Evolutionary conservation across 2,888 invertebrate genomes (phyloP), one percentile per base, ranked within the genome.

Genomic region (Exephanes ischioxanthus): DNA sequence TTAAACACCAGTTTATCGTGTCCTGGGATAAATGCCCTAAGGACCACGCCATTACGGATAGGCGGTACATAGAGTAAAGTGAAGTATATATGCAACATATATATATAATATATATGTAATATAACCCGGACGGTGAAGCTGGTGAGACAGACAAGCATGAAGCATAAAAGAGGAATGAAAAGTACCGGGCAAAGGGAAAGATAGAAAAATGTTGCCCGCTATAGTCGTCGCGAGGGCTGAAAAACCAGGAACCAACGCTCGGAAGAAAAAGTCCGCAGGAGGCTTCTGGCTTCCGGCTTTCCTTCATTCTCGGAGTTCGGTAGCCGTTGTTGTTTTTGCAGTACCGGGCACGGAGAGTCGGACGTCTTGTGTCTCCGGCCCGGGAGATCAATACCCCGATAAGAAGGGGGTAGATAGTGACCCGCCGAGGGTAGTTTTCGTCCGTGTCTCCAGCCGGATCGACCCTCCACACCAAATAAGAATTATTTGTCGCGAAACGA

Each of bases 311-410:
- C 80, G 63, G 73, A 61, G 82, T 70, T 79, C 66, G 45, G 73
- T 58, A 68, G 72, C 66, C 61, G 81, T 67, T 77, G 55, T 66
- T 70, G 53, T 68, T 79, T 26, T 22, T 58, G 58, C 58, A 26
- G 58, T 26, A 22, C 26, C 81, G 61, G 30, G 72, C 72, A 67
- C 76, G 58, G 76, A 79, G 55, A 58, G 58, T 26, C 41, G 51
- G 67, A 76, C 33, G 66, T 81, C 68, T 66, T 61, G 45, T 61
- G 19, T 82, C 70, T 80, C 67, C 51, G 58, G 76, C 71, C 76
- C 76, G 70, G 78, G 63, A 86, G 86, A 83, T 85, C 85, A 85
- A 85, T 85, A 85, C 85, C 85, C 16, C 70, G 86, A 84, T 82
- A 72, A 81, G 63, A 78, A 79, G 70, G 41, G 63, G 81, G 45